Evolutionary conservation across 2,797 vertebrate genomes (phyloP).

Genomic region (Amblyraja radiata): DNA sequence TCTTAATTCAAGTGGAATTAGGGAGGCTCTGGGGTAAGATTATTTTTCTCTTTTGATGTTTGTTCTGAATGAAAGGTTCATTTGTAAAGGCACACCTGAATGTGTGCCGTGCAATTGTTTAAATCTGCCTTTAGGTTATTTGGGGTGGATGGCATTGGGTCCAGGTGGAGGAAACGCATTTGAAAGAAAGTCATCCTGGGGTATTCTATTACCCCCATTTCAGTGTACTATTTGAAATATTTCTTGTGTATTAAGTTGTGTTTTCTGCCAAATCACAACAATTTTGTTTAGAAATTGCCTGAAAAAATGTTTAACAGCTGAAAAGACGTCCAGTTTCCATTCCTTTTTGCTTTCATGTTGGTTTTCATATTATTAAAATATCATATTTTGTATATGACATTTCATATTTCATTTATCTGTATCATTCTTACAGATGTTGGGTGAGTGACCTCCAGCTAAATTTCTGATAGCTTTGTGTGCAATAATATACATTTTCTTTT

Average conservation of each 20-base stretch:
- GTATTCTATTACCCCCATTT: not conserved
- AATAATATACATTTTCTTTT: not conserved
- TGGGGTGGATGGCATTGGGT: not conserved
- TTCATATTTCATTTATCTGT: not conserved
- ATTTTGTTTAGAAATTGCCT: not conserved
- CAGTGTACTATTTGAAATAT: not conserved
- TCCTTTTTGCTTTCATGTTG: not conserved
- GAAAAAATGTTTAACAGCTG: not conserved
- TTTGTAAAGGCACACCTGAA: not conserved
- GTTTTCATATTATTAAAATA: not conserved
- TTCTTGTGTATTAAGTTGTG: not conserved
- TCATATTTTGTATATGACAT: too few species aligned
- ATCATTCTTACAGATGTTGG: not conserved
- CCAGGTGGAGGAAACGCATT: not conserved
- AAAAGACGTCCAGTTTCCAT: not conserved
- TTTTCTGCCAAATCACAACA: not conserved
- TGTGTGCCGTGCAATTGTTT: not conserved
- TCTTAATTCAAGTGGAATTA: not conserved
- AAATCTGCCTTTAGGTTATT: not conserved
- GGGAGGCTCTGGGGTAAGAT: not conserved
- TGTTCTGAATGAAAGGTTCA: not conserved
- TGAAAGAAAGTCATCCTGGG: not conserved
- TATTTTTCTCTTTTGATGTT: not conserved
- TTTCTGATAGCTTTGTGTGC: not conserved
- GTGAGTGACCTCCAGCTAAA: not conserved